Base-by-base conservation (phyloP, 2,113 vertebrate genomes). In the Catharus bicknelli region DNA sequence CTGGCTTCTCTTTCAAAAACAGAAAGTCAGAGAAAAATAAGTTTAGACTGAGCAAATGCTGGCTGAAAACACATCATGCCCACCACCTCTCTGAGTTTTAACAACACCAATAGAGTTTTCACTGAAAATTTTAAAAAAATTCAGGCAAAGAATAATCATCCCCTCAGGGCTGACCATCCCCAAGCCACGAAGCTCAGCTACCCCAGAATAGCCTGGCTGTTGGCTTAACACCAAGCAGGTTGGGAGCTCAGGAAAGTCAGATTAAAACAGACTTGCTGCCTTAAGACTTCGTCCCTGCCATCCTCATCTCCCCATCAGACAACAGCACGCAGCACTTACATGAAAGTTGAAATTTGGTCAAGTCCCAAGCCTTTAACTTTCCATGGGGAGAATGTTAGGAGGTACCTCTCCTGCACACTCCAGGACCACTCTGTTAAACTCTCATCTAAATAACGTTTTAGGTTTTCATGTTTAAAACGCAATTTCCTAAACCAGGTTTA, bases 361-460 rank as follows among this genome's bases (percentile, higher is more conserved):
- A 73, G 61, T 66, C 75, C 55, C 66, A 62, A 15, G 79, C 77
- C 83, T 90, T 72, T 62, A 77, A 74, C 62, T 90, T 88, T 83
- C 83, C 64, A 34, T 3, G 2, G 51, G 62, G 62, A 51, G 86
- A 88, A 69, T 7, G 11, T 68, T 59, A 83, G 69, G 83, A 79
- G 66, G 40, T 38, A 29, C 13, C 47, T 47, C 83, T 61, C 75
- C 75, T 29, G 26, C 58, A 61, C 2, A 18, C 45, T 82, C 64
- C 66, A 70, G 53, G 62, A 30, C 57, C 26, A 32, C 29, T 83
- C 29, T 23, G 25, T 66, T 58, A 83, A 83, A 72, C 21, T 23
- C 3, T 12, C n/a, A n/a, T n/a, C n/a, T n/a, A n/a, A n/a, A n/a
- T n/a, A n/a, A n/a, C n/a, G n/a, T n/a, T n/a, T n/a, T n/a, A n/a